phyloP scores from a whole-genome alignment of 1,140 invertebrate species.

The Bombus huntii region DNA sequence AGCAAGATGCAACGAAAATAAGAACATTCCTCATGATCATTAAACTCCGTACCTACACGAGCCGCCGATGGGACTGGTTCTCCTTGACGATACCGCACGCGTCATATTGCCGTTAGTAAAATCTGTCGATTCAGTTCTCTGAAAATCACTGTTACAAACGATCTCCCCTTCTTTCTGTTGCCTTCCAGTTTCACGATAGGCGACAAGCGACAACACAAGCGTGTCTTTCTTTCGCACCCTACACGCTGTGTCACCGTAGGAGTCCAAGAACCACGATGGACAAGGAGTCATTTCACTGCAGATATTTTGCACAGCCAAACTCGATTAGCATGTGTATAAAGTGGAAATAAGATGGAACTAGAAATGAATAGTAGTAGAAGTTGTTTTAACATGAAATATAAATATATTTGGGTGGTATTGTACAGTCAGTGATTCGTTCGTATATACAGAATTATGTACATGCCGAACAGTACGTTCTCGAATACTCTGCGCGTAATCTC shows the following conservation, averaged over 20 bases:
- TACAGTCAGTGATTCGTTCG: conserved; percentile 75
- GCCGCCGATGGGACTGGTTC: conserved; percentile 32
- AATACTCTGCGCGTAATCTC: conserved; percentile 55
- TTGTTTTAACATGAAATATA: conserved; percentile 76
- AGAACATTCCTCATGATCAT: conserved; percentile 36
- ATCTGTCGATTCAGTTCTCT: conserved; percentile 50
- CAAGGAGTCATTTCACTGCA: neutral
- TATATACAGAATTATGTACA: conserved; percentile 75
- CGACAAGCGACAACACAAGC: neutral
- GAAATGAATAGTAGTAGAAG: conserved; percentile 26
- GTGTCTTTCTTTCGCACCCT: conserved; percentile 2
- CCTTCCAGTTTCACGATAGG: neutral
- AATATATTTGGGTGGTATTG: conserved; percentile 76
- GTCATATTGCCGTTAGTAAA: conserved; percentile 53
- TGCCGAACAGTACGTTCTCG: conserved; percentile 65
- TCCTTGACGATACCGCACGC: conserved; percentile 51
- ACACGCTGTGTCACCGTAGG: neutral
- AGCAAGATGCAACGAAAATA: conserved; percentile 40
- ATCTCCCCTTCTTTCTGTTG: neutral
- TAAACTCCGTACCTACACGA: conserved; percentile 33
- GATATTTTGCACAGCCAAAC: neutral
- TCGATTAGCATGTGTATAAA: neutral
- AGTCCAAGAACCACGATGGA: neutral
- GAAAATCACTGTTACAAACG: conserved; percentile 36
- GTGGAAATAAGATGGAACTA: neutral